Conservation (phyloP, 2,888 invertebrate genomes). For the Sicus ferrugineus region DNA sequence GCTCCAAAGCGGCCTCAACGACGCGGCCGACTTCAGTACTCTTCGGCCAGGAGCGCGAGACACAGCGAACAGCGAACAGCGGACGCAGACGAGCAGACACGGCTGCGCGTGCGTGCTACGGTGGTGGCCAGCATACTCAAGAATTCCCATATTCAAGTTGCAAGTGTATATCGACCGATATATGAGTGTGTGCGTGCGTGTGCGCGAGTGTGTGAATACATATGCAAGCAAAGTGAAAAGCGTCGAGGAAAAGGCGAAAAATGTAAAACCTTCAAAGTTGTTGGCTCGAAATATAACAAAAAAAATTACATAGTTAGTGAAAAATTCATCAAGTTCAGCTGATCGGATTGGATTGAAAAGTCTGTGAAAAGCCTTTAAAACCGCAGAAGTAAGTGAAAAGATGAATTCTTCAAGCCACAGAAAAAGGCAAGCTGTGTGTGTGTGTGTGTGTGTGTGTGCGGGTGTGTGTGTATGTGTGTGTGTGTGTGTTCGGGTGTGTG, state of each 20-base stretch:
- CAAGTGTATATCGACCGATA: neutral
- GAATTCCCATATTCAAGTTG: neutral
- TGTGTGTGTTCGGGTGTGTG: neutral
- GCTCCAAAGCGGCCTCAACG: neutral
- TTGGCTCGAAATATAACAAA: too few species aligned
- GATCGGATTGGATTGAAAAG: neutral
- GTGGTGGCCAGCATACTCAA: neutral
- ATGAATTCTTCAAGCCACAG: neutral
- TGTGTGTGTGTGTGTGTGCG: neutral
- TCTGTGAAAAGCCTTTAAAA: too few species aligned
- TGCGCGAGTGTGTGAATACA: neutral
- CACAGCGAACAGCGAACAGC: neutral
- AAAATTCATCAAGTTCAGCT: neutral
- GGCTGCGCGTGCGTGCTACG: conserved; percentile 16
- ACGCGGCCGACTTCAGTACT: neutral
- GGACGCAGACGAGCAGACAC: neutral
- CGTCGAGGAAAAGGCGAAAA: neutral
- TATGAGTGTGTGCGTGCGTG: neutral
- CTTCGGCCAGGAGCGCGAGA: conserved; percentile 1
- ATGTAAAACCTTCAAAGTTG: neutral
- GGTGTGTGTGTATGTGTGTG: neutral
- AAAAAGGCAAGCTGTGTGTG: neutral
- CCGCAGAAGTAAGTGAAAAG: neutral
- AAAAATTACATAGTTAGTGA: too few species aligned
- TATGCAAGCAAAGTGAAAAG: neutral